A percentile compares a stretch with the other conserved stretches of the same genome.
Conservation (phyloP, 92 coral and sea anemone genomes). For the Pocillopora grandis region DNA sequence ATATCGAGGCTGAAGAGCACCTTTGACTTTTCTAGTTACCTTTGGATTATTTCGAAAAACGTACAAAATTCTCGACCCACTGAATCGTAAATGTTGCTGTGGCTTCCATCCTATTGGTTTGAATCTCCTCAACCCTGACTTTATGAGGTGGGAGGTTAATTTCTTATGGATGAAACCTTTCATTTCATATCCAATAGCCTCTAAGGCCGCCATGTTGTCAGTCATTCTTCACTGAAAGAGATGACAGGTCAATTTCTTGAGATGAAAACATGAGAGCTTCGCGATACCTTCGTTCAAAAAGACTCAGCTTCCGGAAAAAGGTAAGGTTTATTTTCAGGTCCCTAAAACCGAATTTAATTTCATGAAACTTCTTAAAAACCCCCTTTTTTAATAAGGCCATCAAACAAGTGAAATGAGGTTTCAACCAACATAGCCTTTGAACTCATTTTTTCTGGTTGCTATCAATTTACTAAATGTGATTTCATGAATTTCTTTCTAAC, state of each 20-base stretch:
- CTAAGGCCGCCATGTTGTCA: neutral
- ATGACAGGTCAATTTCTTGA: neutral
- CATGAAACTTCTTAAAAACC: neutral
- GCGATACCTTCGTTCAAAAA: conserved; percentile 28
- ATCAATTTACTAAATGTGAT: neutral
- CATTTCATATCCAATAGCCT: neutral
- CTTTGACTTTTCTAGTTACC: no score
- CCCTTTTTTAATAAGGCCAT: neutral
- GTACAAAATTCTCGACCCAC: no score
- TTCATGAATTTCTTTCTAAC: neutral
- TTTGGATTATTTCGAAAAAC: no score
- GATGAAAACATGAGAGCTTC: conserved; percentile 1
- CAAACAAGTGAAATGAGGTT: no score
- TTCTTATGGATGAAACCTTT: neutral
- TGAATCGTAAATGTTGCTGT: neutral
- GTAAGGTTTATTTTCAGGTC: conserved; percentile 4
- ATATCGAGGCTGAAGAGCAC: no score
- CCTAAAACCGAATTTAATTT: neutral
- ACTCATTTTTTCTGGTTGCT: neutral
- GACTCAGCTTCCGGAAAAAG: conserved; percentile 31
- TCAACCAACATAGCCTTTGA: no score
- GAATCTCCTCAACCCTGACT: neutral
- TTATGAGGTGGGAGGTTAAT: neutral
- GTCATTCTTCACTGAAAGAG: neutral
- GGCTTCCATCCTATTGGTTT: neutral